Percentiles rank a stretch among this genome's conserved stretches.
Conservation (phyloP, 1,140 invertebrate genomes). For the Choristoneura fumiferana region DNA sequence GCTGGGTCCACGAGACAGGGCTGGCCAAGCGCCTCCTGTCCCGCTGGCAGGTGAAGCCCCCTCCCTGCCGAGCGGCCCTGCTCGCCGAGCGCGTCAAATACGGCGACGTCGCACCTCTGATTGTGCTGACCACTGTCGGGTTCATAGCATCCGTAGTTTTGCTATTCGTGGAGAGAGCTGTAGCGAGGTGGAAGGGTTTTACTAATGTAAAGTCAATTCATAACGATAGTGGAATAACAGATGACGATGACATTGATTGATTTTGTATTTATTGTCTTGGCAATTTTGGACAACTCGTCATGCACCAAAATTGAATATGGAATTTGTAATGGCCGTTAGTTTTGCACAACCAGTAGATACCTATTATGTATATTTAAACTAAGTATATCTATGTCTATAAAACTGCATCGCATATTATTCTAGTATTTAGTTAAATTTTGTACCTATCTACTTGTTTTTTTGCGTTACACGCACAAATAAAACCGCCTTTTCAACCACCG, state of each 20-base stretch:
- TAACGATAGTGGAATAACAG: neutral
- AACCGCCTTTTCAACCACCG: too few relatives aligned
- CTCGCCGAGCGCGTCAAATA: constrained; percentile 62
- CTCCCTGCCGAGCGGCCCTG: constrained; percentile 49
- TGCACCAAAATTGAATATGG: too few relatives aligned
- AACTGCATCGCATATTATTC: too few relatives aligned
- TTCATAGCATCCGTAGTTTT: constrained; percentile 38
- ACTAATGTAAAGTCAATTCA: neutral
- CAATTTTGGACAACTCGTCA: too few relatives aligned
- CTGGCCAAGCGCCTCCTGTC: constrained; percentile 40
- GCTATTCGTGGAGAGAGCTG: constrained; percentile 41
- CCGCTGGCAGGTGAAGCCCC: constrained; percentile 40
- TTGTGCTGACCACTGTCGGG: constrained; percentile 35
- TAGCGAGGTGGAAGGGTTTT: constrained; percentile 30
- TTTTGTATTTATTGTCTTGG: too few relatives aligned
- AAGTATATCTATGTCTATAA: too few relatives aligned
- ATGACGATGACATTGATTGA: neutral
- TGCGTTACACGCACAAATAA: too few relatives aligned
- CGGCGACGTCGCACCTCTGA: constrained; percentile 43
- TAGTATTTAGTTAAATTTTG: too few relatives aligned
- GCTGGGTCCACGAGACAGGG: constrained; percentile 53
- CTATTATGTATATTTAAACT: too few relatives aligned
- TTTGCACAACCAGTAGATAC: too few relatives aligned
- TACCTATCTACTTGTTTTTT: too few relatives aligned
- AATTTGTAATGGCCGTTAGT: too few relatives aligned